Evolutionary conservation across 2,888 invertebrate genomes (phyloP), one percentile per base, ranked within the genome.

Genomic region (Apotomis turbidana): DNA sequence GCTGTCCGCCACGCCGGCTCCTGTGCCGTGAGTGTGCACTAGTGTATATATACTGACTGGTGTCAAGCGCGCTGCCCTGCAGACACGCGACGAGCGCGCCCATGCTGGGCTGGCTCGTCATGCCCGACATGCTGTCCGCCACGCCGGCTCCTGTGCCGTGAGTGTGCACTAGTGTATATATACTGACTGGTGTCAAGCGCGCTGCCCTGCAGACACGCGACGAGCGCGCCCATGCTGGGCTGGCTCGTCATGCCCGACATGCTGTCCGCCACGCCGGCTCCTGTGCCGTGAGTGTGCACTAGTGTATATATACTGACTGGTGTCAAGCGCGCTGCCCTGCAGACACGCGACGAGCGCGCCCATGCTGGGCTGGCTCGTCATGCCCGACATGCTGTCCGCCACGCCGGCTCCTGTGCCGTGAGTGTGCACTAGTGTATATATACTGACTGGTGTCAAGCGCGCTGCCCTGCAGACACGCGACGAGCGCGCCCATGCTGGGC

Each of bases 371-470:
- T 49, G 49, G 49, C 49, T 49, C 9, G 49, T 49, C 49, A 49
- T 49, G 49, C 49, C 49, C 9, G 49, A 0, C 99, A 99, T 99
- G 77, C 99, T 97, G 89, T 99, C 49, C 9, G 49, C 49, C 9
- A 49, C 49, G 49, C 9, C 49, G 2, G 9, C 49, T 44, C 3
- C 6, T 44, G 44, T 44, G 44, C 4, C 15, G 15, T 0, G 44
- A 44, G 44, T 44, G 44, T 44, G 44, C 5, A 27, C 27, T 27
- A 27, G 27, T 27, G 27, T 27, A 27, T 27, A 27, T 8, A 10
- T 49, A 49, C 49, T 49, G 9, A 49, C 49, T 99, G 0, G 99
- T 99, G 12, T 99, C 99, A 9, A 97, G 98, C 9, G 5, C 49
- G 49, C 9, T 10, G 49, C 49, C 49, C 49, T 49, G 49, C 49